These are phyloP conservation scores for Zaprionus gabonicus DNA, from an alignment of 1,140 invertebrate species.

Conservation along the genomic window DNA sequence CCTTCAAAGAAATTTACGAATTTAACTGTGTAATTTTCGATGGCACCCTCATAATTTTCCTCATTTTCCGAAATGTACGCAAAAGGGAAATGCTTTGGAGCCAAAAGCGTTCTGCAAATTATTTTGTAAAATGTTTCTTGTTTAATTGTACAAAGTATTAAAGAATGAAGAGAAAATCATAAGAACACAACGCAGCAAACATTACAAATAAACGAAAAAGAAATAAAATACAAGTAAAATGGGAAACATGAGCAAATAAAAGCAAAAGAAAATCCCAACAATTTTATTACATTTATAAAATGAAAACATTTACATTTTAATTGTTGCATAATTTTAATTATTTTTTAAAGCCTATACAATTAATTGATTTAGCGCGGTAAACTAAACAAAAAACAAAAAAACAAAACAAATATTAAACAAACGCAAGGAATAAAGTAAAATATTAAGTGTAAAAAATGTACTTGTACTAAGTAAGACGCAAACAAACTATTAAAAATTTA, in stretches of 20 bases:
- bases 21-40: constrained; percentile 76
- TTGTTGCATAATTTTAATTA: constrained; percentile 83
- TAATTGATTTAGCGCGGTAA: constrained; percentile 63
- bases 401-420: constrained; percentile 39
- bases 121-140: constrained; percentile 65
- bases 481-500: constrained; percentile 82
- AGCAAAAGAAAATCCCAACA: constrained; percentile 70
- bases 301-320: constrained; percentile 83
- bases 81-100: constrained; percentile 11
- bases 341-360: constrained; percentile 73
- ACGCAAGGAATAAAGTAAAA: constrained; percentile 38
- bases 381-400: constrained; percentile 48
- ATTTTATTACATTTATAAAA: constrained; percentile 84
- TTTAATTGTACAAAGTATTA: constrained; percentile 77
- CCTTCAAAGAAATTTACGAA: constrained; percentile 82
- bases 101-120: constrained; percentile 30
- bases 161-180: constrained; percentile 39
- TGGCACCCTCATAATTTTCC: constrained; percentile 35
- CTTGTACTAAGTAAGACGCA: constrained; percentile 45
- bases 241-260: constrained; percentile 64
- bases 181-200: constrained; percentile 45
- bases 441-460: constrained; percentile 57
- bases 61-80: constrained; percentile 9
- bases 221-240: constrained; percentile 35
- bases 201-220: constrained; percentile 29